Evolutionary conservation across 2,113 vertebrate species (phyloP), one percentile per base, ranked within the genome.

Genomic region (Dascyllus trimaculatus): DNA sequence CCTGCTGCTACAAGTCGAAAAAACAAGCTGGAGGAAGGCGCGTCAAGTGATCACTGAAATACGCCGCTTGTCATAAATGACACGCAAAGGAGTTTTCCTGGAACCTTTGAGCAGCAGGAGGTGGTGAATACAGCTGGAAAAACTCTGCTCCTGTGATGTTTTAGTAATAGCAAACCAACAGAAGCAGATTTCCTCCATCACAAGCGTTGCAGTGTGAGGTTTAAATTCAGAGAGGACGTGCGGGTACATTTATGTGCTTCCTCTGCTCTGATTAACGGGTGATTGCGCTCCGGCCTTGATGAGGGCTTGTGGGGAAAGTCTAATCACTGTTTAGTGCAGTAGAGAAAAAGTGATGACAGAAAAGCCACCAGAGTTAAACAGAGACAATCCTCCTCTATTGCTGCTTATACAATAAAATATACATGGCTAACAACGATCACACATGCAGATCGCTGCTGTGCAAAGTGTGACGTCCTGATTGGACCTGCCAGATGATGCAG

Each of bases 151-250:
- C 88, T 89, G 83, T 93, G 91, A 93, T 94, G 89, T 90, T 89
- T 80, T 81, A 81, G 72, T 76, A 70, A 79, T 46, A 88, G 75
- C 83, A 81, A 93, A 90, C 91, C 90, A 90, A 85, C 88, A 92
- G 90, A 82, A 91, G 90, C 92, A 93, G 92, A 91, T 90, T 91
- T 93, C 91, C 91, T 94, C 92, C 92, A 91, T 91, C 80, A 82
- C 21, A 40, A 71, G 66, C 43, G 63, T 66, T 46, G 73, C 26
- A 53, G 65, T 13, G 57, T 43, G 17, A 45, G 18, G 21, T 69
- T 64, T 67, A 19, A 52, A 35, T 40, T 57, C 26, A 40, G 25
- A 82, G 51, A 66, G 77, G 63, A 78, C 61, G 64, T 76, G 71
- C 63, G 78, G 77, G 49, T 35, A n/a, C 25, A 49, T 81, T 83